Conservation (phyloP, 2,888 invertebrate genomes). For the Lithophane socia region DNA sequence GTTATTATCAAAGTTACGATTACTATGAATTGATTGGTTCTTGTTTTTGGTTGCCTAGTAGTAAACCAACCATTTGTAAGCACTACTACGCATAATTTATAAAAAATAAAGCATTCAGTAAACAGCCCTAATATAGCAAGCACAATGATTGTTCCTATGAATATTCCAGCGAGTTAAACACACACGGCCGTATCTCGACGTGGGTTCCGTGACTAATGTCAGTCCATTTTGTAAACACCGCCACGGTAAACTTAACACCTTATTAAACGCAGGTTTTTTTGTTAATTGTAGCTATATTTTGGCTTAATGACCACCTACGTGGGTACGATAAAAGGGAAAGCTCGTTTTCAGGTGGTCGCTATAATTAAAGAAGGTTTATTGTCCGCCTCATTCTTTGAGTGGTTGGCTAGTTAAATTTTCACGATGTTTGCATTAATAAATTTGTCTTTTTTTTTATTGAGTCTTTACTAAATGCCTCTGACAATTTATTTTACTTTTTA, state of each 20-base stretch:
- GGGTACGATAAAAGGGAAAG: constrained; percentile 84
- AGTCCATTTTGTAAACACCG: constrained; percentile 81
- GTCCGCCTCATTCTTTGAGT: constrained; percentile 77
- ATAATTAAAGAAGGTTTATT: constrained; percentile 86
- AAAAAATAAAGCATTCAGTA: constrained; percentile 19
- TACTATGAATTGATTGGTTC: background rate
- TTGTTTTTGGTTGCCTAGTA: background rate
- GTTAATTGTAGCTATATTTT: constrained; percentile 88
- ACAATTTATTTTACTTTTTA: background rate
- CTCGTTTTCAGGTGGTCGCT: constrained; percentile 77
- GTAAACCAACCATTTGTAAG: background rate
- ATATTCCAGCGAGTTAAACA: constrained; percentile 61
- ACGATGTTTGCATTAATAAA: constrained; percentile 63
- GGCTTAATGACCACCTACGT: constrained; percentile 85
- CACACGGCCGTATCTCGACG: constrained; percentile 54
- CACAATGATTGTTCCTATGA: constrained; percentile 49
- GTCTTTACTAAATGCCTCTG: background rate
- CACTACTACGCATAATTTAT: background rate
- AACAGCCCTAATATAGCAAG: constrained; percentile 38
- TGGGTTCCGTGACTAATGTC: constrained; percentile 80
- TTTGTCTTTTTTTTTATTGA: constrained; percentile 9
- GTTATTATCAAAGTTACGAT: background rate
- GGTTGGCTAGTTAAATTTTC: constrained; percentile 70
- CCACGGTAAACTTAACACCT: constrained; percentile 86
- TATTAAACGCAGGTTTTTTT: constrained; percentile 88